Conservation (phyloP, 2,888 invertebrate genomes). For the Dryomyza anilis region DNA sequence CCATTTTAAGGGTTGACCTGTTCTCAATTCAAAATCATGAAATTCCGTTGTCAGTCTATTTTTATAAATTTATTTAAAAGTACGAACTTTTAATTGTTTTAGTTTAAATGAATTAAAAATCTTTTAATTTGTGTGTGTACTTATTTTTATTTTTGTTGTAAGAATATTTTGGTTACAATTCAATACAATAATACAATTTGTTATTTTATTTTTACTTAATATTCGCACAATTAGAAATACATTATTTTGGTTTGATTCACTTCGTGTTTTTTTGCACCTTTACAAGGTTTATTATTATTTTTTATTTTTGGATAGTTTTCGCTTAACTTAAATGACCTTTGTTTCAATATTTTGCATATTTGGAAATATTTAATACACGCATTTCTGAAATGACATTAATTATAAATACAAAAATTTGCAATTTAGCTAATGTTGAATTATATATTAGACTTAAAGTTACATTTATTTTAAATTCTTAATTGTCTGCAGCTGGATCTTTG, state of each 20-base stretch:
- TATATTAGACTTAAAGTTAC: not conserved
- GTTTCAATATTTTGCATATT: conserved; percentile 8
- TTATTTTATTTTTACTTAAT: not conserved
- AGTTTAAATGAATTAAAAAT: too few species aligned
- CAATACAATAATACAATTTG: too few species aligned
- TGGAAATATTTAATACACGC: conserved; percentile 1
- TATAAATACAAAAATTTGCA: conserved; percentile 6
- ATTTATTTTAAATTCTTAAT: not conserved
- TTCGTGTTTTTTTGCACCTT: not conserved
- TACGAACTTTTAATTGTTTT: too few species aligned
- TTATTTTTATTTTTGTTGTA: too few species aligned
- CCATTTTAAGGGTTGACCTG: too few species aligned
- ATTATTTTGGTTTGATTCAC: conserved; percentile 1
- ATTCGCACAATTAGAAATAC: not conserved
- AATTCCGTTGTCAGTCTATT: too few species aligned
- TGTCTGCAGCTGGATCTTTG: not conserved
- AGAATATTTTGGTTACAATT: too few species aligned
- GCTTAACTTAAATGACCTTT: not conserved
- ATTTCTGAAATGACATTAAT: conserved; percentile 6
- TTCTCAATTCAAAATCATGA: too few species aligned
- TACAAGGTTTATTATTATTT: not conserved
- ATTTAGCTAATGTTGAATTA: not conserved
- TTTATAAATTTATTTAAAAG: too few species aligned
- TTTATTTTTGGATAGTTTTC: too few species aligned
- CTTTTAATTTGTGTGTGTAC: too few species aligned